phyloP scores from a whole-genome alignment of 2,113 vertebrate genomes.

The Argyrosomus japonicus region DNA sequence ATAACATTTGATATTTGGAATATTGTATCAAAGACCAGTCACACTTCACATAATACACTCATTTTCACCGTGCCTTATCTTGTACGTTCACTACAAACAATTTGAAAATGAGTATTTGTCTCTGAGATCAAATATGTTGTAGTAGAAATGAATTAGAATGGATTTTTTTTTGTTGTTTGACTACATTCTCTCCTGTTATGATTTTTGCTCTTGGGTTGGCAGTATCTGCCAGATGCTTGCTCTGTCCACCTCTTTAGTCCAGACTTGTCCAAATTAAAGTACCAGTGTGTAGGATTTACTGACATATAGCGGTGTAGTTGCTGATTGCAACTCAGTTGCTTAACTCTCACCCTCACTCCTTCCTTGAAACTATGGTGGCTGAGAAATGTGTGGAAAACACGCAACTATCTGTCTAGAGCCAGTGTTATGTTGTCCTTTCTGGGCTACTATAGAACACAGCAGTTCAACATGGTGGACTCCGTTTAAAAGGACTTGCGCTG shows the following conservation, averaged over 20 bases:
- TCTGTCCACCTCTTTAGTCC: not conserved
- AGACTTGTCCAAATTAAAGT: not conserved
- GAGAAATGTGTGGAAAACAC: no score
- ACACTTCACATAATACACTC: not conserved
- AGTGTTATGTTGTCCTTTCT: no score
- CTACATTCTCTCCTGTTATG: not conserved
- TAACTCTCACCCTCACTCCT: no score
- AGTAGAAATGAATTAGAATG: no score
- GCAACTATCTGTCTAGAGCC: no score
- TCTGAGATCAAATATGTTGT: not conserved
- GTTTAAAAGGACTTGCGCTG: no score
- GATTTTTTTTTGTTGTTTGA: not conserved
- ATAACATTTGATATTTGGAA: slow-evolving; percentile 24
- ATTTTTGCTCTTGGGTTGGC: not conserved
- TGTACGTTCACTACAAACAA: not conserved
- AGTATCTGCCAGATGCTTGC: not conserved
- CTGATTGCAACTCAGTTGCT: no score
- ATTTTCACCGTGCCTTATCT: not conserved
- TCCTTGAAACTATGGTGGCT: no score
- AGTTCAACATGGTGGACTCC: no score
- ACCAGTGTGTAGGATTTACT: no score
- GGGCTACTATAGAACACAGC: no score
- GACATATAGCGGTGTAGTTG: no score
- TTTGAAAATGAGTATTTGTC: not conserved
- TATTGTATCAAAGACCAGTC: not conserved